A percentile compares a stretch with the other conserved stretches of the same genome.
Conservation (phyloP, 1,140 invertebrate genomes). For the Hydropsyche tenuis region DNA sequence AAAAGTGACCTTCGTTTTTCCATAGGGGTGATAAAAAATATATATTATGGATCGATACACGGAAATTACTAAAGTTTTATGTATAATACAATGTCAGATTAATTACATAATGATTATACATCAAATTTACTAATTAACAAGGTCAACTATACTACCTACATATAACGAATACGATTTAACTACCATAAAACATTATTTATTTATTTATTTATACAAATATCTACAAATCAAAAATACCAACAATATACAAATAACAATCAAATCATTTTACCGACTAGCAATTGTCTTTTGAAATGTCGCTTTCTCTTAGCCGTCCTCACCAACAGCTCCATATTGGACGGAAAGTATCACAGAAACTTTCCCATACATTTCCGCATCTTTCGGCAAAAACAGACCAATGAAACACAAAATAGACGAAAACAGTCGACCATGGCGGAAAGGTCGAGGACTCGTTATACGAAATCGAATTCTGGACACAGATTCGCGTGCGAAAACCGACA, state of each 20-base stretch:
- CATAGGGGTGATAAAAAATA: not conserved
- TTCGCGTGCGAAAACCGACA: too few species aligned
- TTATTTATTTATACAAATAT: too few species aligned
- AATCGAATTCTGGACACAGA: too few species aligned
- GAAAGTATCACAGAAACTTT: not conserved
- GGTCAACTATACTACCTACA: too few species aligned
- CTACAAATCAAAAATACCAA: not conserved
- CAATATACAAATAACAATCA: conserved; percentile 1
- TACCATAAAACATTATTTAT: too few species aligned
- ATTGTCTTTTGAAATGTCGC: conserved; percentile 22
- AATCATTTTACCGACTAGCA: conserved; percentile 24
- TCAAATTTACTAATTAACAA: too few species aligned
- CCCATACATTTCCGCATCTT: not conserved
- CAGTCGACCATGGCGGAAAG: too few species aligned
- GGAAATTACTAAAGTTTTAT: not conserved
- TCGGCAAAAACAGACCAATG: too few species aligned
- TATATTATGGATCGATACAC: not conserved
- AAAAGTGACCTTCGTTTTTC: too few species aligned
- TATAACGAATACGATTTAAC: too few species aligned
- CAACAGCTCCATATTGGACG: conserved; percentile 23
- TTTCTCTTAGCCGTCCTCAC: conserved; percentile 8
- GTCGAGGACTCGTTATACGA: not conserved
- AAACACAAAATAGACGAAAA: not conserved
- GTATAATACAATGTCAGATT: too few species aligned
- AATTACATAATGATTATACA: too few species aligned